Conservation (phyloP, 2,888 invertebrate genomes). For the Harpalus rubripes region DNA sequence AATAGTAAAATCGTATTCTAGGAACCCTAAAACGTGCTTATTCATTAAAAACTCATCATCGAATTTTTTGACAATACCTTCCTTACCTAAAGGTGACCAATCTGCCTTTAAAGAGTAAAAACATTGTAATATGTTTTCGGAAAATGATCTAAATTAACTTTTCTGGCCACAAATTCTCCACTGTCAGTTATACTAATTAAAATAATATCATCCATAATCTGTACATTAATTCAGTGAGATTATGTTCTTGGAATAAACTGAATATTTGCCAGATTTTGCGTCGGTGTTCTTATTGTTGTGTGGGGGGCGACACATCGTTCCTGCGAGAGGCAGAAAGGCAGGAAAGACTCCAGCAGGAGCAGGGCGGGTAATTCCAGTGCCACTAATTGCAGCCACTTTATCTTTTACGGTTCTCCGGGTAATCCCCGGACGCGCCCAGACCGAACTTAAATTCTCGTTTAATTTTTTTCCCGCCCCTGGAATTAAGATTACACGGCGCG, state of each 20-base stretch:
- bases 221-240: neutral
- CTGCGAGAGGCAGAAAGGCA: constrained; percentile 13
- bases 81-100: too few species aligned
- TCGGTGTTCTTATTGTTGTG: constrained; percentile 3
- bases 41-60: too few species aligned
- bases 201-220: neutral
- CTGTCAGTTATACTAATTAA: neutral
- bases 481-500: constrained; percentile 65
- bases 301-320: constrained; percentile 19
- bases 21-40: too few species aligned
- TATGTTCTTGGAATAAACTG: neutral
- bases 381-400: constrained; percentile 66
- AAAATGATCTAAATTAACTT: neutral
- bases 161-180: neutral
- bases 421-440: constrained; percentile 62
- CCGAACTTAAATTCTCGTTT: constrained; percentile 65
- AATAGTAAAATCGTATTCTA: too few species aligned
- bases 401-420: constrained; percentile 63
- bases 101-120: too few species aligned
- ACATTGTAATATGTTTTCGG: neutral
- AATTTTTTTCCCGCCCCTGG: constrained; percentile 66
- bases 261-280: constrained; percentile 15
- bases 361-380: constrained; percentile 58
- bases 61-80: too few species aligned
- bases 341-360: constrained; percentile 8